Base-by-base conservation (phyloP, 2,888 invertebrate genomes). In the Hemistola chrysoprasaria region DNA sequence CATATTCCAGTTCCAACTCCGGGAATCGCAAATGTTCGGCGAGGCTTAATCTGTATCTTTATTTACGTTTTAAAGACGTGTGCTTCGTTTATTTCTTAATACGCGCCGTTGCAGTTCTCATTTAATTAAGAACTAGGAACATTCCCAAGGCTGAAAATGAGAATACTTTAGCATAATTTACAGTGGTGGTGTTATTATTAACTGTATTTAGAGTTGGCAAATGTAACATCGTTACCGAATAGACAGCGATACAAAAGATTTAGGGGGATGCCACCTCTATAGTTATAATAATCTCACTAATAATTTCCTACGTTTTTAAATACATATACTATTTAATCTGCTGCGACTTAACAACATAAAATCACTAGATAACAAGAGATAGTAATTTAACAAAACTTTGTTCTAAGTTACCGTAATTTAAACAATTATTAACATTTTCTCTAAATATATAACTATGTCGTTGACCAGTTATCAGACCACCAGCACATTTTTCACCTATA, bases 31-130 rank as follows among this genome's bases (percentile, higher is more conserved):
- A 62, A 63, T 64, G 61, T 69, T 70, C 66, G 56, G 58, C 53
- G 52, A 50, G 50, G 51, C 65, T 68, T 69, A 64, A 65, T 62
- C 42, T 47, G 47, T 45, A 30, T 34, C 33, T 29, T 59, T 58
- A 52, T 65, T 66, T 62, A 66, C 56, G 50, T 63, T 71, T 71
- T 53, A 62, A 62, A 68, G 67, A 69, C 67, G 63, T 73, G 68
- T 74, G 65, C 70, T 78, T 72, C 71, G 78, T 79, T 82, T 78
- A 77, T 75, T 78, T 83, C 77, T 82, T 81, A 80, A 80, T 80
- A 82, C 76, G 75, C 66, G 49, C 65, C 61, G 59, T 67, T 65
- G 71, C 65, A 62, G 61, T 66, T 63, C 59, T 65, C 47, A 59
- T 77, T 81, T 83, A 83, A 85, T 84, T 84, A 84, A 79, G 68